Base-by-base conservation (phyloP, 2,113 vertebrate species). In the Vicugna pacos region DNA sequence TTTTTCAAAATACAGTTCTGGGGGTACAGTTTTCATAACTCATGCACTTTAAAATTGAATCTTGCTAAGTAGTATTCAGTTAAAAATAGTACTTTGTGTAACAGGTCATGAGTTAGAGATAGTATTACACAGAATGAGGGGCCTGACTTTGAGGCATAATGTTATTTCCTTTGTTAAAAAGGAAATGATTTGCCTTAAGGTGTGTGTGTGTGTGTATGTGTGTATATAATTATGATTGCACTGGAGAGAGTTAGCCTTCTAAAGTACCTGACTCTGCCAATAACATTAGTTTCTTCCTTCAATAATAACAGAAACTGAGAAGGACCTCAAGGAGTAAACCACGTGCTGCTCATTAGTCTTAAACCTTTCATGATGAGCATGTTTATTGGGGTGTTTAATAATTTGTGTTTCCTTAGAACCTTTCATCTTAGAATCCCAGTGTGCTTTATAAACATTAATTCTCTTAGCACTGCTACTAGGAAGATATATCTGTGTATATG, bases 311-410 rank as follows among this genome's bases (percentile, higher is more conserved):
- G 88, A 92, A 96, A 3, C 26, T 82, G 24, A 92, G 85, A 80
- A 95, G 81, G 35, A 88, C 42, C 50, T 94, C 19, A 70, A 89
- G 42, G 60, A 96, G 95, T 88, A 88, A 88, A 85, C 38, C 88
- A 3, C 35, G 58, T 84, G 38, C 8, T 95, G 46, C 38, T 95
- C 28, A 95, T 96, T 84, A 95, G n/a, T 91, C 30, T 88, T 92
- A 95, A 96, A 77, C 58, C 19, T 96, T 85, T 94, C 38, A 72
- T 81, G 69, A 91, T 88, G 26, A 97, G 26, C 65, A 89, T 70
- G 50, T 91, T 96, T 93, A 76, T 87, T 81, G 35, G 20, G 10
- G 85, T 94, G 38, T 84, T 77, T 90, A 95, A 95, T 95, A 96
- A 91, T 93, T 96, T 91, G 64, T 76, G 56, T 85, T 96, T 94